A percentile compares a stretch with the other conserved stretches of the same genome.
These are phyloP conservation scores for Oophaga pumilio DNA, from an alignment of 2,113 vertebrate genomes.

Conservation along the genomic window DNA sequence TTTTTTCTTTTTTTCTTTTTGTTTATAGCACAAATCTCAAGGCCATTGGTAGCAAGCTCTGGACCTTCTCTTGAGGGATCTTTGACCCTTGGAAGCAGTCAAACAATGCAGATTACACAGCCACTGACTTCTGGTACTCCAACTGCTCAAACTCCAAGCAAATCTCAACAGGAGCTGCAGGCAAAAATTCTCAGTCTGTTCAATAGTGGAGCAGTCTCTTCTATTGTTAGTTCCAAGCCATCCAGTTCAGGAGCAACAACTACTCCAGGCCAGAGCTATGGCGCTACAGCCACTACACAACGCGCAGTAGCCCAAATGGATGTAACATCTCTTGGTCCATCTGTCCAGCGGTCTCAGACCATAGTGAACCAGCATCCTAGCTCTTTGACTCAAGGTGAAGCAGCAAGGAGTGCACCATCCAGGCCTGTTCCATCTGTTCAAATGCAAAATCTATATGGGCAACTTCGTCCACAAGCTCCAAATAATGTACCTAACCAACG, in stretches of 20 bases:
- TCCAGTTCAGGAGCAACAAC: conserved; percentile 57
- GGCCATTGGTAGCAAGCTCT: conserved; percentile 70
- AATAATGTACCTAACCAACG: conserved; percentile 72
- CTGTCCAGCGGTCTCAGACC: conserved; percentile 74
- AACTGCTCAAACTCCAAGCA: conserved; percentile 66
- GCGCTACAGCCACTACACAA: conserved; percentile 62
- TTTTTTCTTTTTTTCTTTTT: conserved; percentile 54
- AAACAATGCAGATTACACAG: conserved; percentile 71
- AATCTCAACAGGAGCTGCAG: conserved; percentile 91
- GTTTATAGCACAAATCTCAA: conserved; percentile 71
- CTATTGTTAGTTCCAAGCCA: conserved; percentile 77
- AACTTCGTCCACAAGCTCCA: conserved; percentile 72
- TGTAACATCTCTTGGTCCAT: conserved; percentile 61
- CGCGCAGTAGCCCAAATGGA: conserved; percentile 60
- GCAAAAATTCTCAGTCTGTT: conserved; percentile 98
- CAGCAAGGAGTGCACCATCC: conserved; percentile 67
- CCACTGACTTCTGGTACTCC: conserved; percentile 70
- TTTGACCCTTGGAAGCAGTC: conserved; percentile 66
- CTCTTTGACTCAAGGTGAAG: conserved; percentile 68
- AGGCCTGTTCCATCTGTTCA: conserved; percentile 69
- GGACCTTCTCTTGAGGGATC: conserved; percentile 71
- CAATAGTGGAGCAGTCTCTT: conserved; percentile 83
- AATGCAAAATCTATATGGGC: conserved; percentile 68
- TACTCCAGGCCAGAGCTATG: conserved; percentile 74
- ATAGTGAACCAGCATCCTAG: conserved; percentile 70